These are phyloP conservation scores for Drosophila nebulosa DNA, from an alignment of 1,140 invertebrate species.

Conservation along the genomic window DNA sequence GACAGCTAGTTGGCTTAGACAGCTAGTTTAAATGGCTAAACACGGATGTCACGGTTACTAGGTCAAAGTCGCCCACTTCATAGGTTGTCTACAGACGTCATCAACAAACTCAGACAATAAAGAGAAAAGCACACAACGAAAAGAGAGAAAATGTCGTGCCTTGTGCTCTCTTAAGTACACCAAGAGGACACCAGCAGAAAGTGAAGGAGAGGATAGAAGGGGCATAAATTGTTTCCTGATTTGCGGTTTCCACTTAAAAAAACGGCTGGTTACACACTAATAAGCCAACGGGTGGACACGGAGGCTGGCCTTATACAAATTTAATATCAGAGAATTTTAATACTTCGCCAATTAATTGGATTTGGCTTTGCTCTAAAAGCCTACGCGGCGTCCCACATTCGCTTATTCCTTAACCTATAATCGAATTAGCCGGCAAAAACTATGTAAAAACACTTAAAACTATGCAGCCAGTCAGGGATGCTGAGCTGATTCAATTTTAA, in stretches of 20 bases:
- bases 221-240: too few relatives aligned
- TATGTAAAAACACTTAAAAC: neutral
- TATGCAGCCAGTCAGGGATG: too few relatives aligned
- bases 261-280: too few relatives aligned
- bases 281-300: too few relatives aligned
- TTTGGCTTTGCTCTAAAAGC: neutral
- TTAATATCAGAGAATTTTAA: too few relatives aligned
- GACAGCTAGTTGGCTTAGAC: neutral
- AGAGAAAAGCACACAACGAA: neutral
- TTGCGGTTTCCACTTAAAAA: too few relatives aligned
- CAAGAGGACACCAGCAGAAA: too few relatives aligned
- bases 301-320: too few relatives aligned
- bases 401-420: neutral
- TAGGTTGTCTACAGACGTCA: slow-evolving; percentile 10
- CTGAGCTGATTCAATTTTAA: too few relatives aligned
- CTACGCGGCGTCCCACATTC: neutral
- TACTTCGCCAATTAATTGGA: neutral
- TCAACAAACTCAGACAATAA: neutral
- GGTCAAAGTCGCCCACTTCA: slow-evolving; percentile 10
- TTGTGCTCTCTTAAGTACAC: neutral
- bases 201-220: too few relatives aligned
- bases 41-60: slow-evolving; percentile 5
- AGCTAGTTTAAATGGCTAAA: too few relatives aligned
- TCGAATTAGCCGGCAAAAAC: neutral
- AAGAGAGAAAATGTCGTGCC: neutral